These are phyloP conservation scores for Drosophila emarginata DNA, from an alignment of 2,888 invertebrate species.

Conservation along the genomic window DNA sequence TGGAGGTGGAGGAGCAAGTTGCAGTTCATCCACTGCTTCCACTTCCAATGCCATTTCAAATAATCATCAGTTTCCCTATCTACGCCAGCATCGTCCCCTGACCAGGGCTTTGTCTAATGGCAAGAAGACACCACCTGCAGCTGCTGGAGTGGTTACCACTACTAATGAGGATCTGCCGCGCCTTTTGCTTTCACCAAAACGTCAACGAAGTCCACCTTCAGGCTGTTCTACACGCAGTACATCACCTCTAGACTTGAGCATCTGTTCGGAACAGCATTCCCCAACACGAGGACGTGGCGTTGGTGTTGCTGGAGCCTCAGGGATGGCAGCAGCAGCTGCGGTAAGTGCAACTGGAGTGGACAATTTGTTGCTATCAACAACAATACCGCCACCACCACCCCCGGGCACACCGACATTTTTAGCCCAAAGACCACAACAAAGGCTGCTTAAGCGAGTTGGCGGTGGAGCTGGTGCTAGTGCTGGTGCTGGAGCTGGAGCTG, in stretches of 20 bases:
- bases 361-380: not conserved
- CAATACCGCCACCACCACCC: slow-evolving; percentile 57
- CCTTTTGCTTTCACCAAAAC: slow-evolving; percentile 75
- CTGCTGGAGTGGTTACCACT: not conserved
- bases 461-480: slow-evolving; percentile 64
- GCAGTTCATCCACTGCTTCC: slow-evolving; percentile 7
- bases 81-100: slow-evolving; percentile 86
- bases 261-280: slow-evolving; percentile 71
- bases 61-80: slow-evolving; percentile 63
- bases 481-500: slow-evolving; percentile 14
- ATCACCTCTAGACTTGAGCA: slow-evolving; percentile 80
- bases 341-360: not conserved
- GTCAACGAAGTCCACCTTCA: slow-evolving; percentile 81
- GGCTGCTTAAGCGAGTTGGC: slow-evolving; percentile 85
- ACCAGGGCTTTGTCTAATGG: slow-evolving; percentile 87
- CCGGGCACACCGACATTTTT: slow-evolving; percentile 78
- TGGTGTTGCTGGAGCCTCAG: slow-evolving; percentile 45
- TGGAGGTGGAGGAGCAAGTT: not conserved
- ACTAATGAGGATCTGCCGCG: slow-evolving; percentile 65
- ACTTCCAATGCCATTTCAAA: slow-evolving; percentile 16
- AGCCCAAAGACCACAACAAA: slow-evolving; percentile 85
- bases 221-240: slow-evolving; percentile 82
- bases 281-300: slow-evolving; percentile 69
- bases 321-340: not conserved
- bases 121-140: slow-evolving; percentile 57